A percentile compares a stretch with the other conserved stretches of the same genome.
Evolutionary conservation across 2,113 vertebrate genomes (phyloP).

Genomic region (Pachyramphus minor): DNA sequence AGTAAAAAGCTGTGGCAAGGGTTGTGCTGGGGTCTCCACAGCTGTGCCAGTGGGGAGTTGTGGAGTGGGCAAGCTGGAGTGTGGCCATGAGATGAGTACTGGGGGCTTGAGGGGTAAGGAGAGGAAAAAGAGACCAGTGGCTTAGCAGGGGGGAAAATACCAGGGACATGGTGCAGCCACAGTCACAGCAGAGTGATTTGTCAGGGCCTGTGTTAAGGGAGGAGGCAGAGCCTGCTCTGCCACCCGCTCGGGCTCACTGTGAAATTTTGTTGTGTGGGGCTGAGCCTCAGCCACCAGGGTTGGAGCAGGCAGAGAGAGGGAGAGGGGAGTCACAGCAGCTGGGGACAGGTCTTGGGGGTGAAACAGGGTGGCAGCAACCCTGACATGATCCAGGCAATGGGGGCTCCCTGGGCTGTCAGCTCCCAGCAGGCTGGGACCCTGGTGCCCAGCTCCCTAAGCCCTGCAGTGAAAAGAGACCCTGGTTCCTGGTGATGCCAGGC

Average conservation of each 20-base stretch:
- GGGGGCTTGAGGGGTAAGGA: not conserved
- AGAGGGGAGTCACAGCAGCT: rapidly evolving
- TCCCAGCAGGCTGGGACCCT: not conserved
- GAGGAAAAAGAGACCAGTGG: not conserved
- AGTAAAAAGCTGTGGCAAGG: not conserved
- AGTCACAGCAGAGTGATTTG: not conserved
- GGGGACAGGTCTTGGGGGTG: not conserved
- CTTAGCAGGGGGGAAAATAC: not conserved
- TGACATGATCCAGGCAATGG: rapidly evolving
- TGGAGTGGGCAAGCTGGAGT: not conserved
- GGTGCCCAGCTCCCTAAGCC: rapidly evolving
- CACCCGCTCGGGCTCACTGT: rapidly evolving
- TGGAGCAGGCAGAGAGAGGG: not conserved
- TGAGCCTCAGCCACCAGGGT: rapidly evolving
- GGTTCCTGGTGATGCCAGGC: not conserved
- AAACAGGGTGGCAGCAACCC: rapidly evolving
- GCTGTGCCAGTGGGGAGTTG: rapidly evolving
- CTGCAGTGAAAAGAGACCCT: not conserved
- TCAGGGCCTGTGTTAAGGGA: not conserved
- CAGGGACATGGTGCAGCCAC: not conserved
- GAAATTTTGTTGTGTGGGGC: not conserved
- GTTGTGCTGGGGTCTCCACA: not conserved
- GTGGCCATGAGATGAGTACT: rapidly evolving
- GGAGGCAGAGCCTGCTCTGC: not conserved
- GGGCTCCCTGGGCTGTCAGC: not conserved